Base-by-base conservation (phyloP, 2,888 invertebrate species). In the Kryphioiulus occultus region DNA sequence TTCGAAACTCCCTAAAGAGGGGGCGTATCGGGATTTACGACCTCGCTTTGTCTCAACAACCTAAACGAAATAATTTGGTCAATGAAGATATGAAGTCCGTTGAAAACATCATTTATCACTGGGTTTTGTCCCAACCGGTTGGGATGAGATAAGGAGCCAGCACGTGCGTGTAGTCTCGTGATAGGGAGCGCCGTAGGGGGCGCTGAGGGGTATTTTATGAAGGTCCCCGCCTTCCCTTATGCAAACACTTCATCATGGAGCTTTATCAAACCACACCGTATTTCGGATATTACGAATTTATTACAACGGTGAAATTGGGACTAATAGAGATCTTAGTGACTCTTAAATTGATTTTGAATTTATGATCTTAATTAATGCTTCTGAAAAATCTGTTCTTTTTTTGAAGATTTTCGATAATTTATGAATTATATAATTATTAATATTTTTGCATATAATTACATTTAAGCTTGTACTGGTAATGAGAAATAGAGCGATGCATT, bases 41-140 rank as follows among this genome's bases (percentile, higher is more conserved):
- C 0, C 35, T 12, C 10, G 53, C 59, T 59, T 59, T 59, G 59
- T 59, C 59, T 59, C n/a, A 59, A 22, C 10, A n/a, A 4, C 59
- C 22, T 22, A 22, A 85, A 85, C 42, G 44, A 44, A 85, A 85
- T 85, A 85, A 85, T 85, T 85, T 47, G 85, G 44, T 30, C 85
- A 44, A 85, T 85, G 44, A 85, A 85, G 85, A 85, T 85, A 85
- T 85, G 85, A 85, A 85, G 26, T 42, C 85, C 44, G 42, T 26
- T 17, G 30, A 32, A 84, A 84, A 84, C n/a, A 35, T 39, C 32
- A 84, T 84, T 84, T 84, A 84, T 84, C 84, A 84, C 5, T 22
- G 22, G 59, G 22, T 59, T 59, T 59, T 59, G 22, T 59, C 59
- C 59, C 59, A 59, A 59, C 59, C 59, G 59, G 59, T 59, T 59